A percentile compares a stretch with the other conserved stretches of the same genome.
phyloP scores from a whole-genome alignment of 2,113 vertebrate species.

The Propithecus coquereli region DNA sequence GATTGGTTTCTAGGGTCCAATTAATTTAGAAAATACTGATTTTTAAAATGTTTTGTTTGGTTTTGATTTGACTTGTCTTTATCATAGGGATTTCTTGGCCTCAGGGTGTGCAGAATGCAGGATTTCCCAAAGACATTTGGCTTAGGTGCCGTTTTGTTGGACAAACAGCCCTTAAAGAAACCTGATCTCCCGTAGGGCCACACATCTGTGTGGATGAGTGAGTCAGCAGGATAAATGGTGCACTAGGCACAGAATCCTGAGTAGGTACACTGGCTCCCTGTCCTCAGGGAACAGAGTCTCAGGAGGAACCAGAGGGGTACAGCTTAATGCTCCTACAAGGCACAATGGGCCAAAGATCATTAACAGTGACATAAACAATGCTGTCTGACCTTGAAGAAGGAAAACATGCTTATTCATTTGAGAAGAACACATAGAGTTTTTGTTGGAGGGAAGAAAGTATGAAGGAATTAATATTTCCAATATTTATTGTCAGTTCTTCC shows the following conservation, averaged over 20 bases:
- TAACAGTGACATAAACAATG: neutral
- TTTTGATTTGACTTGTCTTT: neutral
- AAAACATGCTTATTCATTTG: neutral
- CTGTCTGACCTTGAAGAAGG: too few relatives aligned
- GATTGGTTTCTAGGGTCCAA: too few relatives aligned
- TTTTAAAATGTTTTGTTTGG: neutral
- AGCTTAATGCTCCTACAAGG: neutral
- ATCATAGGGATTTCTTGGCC: neutral
- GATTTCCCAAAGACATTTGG: neutral
- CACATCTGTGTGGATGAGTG: neutral
- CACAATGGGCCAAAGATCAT: neutral
- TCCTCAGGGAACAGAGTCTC: neutral
- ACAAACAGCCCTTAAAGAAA: neutral
- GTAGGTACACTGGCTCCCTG: neutral
- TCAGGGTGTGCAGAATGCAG: neutral
- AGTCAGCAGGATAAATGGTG: neutral
- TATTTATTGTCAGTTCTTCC: neutral
- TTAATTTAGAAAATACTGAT: neutral
- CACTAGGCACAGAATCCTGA: too few relatives aligned
- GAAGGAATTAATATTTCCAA: neutral
- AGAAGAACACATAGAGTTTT: neutral
- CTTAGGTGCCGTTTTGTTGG: neutral
- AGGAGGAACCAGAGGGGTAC: neutral
- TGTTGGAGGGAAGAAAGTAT: neutral
- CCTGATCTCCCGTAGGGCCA: neutral